Evolutionary conservation across 2,888 invertebrate genomes (phyloP), one percentile per base, ranked within the genome.

Genomic region (Amphipyra berbera): DNA sequence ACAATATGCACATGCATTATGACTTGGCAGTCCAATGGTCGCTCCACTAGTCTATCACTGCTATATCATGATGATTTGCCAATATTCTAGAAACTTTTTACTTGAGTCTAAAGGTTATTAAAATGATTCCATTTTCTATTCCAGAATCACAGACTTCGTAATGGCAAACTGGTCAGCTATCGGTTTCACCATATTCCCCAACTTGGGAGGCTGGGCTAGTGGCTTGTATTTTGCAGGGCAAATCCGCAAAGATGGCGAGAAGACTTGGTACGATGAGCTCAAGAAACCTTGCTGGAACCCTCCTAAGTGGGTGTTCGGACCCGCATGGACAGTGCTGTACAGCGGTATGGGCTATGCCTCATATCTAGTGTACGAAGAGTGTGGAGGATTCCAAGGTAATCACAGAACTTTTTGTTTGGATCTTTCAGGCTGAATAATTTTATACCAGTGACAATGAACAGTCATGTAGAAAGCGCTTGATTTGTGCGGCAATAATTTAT

Each of bases 331-430:
- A 0, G 86, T 95, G 0, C 89, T 98, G 3, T 98, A 98, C 88
- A 96, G 96, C 49, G 94, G 96, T 4, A 98, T 98, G 96, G 98
- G 98, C 1, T 98, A 97, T 80, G 97, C 98, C 10, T 98, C 98
- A 0, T 98, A 98, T 83, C 86, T 98, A 68, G 97, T 98, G 0
- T 97, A 96, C 93, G 95, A 96, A 65, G 97, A 97, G 80, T 97
- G 97, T 1, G 97, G 96, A 57, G 97, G 98, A 27, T 97, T 97
- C 79, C 89, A 94, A 74, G 96, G 96, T 95, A 78, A 85, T 79
- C 52, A 0, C 0, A 35, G 7, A 7, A 30, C 3, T 30, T 30
- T 7, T 38, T 8, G 5, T 42, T 3, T 10, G 15, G 10, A 15
- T 15, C 15, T 42, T 15, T 42, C 21, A 21, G 4, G n/a, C 38